Conservation (phyloP, 2,888 invertebrate species). For the Stenodera caucasica region DNA sequence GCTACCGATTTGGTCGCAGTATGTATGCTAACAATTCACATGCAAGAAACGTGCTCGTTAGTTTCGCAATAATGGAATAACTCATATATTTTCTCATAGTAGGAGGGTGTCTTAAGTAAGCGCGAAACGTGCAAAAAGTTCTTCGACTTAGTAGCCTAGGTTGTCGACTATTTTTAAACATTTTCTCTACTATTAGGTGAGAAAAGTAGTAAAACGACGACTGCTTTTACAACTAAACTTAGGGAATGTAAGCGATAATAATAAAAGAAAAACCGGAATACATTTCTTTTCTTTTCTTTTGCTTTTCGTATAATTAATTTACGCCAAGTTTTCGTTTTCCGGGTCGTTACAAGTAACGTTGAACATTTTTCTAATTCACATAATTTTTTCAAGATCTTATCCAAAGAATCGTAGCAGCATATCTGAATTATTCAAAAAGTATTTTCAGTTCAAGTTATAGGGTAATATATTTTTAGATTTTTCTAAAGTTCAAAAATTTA, state of each 20-base stretch:
- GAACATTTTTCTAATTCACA: neutral
- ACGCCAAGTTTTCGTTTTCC: neutral
- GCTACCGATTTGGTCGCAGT: neutral
- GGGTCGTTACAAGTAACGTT: neutral
- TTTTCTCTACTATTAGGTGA: too few species aligned
- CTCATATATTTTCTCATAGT: neutral
- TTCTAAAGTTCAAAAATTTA: too few species aligned
- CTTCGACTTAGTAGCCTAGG: neutral
- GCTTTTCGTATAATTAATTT: constrained; percentile 1
- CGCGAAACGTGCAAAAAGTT: neutral
- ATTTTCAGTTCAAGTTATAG: neutral
- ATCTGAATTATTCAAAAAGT: neutral
- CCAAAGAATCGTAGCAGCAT: neutral
- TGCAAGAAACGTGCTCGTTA: neutral
- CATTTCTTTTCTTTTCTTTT: neutral
- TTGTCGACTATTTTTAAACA: neutral
- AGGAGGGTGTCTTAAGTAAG: neutral
- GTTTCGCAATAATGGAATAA: neutral
- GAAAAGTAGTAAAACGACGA: neutral
- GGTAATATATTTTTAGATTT: too few species aligned
- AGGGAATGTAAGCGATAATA: neutral
- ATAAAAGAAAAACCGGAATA: neutral
- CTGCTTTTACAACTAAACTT: neutral
- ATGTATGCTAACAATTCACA: neutral
- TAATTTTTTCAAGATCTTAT: neutral